Evolutionary conservation across 2,113 vertebrate genomes (phyloP), one percentile per base, ranked within the genome.

Genomic region (Neomonachus schauinslandi): DNA sequence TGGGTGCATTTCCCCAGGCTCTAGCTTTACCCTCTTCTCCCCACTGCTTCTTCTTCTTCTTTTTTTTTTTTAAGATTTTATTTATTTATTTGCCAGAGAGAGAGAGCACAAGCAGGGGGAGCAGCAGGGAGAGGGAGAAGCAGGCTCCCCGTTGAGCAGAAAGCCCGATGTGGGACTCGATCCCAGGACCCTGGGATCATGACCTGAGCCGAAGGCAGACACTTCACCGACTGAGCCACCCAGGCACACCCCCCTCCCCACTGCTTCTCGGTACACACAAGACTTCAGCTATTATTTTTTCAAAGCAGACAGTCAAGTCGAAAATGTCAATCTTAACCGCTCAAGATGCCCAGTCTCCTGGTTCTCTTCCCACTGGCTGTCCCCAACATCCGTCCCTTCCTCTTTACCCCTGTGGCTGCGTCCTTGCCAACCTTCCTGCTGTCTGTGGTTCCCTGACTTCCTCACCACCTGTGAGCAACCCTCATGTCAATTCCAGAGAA

Each of bases 231-330:
- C 14, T 67, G 63, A 67, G 63, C 31, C 14, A 2, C 14, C 63
- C 1, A 33, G 63, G 63, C 14, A 0, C 4, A 42, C 18, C 2
- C 1, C 5, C 19, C 16, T 36, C 55, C 18, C n/a, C 16, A 11
- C 14, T 12, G 39, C 24, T 80, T 80, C 71, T 63, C 16, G 1
- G 2, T 24, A 6, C 0, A 49, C 2, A 46, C 19, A 26, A 67
- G 39, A 7, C 26, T 82, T 42, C 7, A 7, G 89, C 53, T 46
- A 55, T 8, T 9, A 15, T 7, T 49, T 67, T 71, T 71, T 31
- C 0, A 2, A 55, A 59, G 67, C 42, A 33, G 15, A 49, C 0
- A 4, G 86, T 14, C 74, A 79, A 22, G 82, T 36, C 7, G 7
- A 39, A 5, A 51, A 51, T 15, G 19, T 42, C 11, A 7, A n/a